Evolutionary conservation across 2,113 vertebrate genomes (phyloP), one percentile per base, ranked within the genome.

Genomic region (Leucopternis melanops): DNA sequence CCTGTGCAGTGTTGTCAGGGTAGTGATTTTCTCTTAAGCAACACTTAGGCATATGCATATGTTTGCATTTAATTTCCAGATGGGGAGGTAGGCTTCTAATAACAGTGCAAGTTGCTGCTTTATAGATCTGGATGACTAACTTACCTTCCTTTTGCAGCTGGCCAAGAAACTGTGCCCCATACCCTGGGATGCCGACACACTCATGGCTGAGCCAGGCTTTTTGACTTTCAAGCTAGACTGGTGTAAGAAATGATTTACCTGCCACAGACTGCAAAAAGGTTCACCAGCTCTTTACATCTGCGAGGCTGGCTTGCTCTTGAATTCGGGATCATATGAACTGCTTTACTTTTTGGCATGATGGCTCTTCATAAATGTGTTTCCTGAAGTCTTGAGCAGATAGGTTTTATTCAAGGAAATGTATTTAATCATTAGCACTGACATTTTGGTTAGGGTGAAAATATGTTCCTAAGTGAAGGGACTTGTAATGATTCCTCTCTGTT

Each of bases 1-100:
- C 57, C 31, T 0, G 0, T 85, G 75, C 63, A 73, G 67, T 0
- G 0, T 75, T 89, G 77, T 92, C 92, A 89, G n/a, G 50, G 87
- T 54, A 80, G 59, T 71, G 74, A 72, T 92, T 95, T 94, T 95
- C 91, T 94, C 66, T 91, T 80, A 73, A 86, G 63, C 62, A 88
- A 67, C 58, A 50, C 55, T 88, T 78, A 63, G 79, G 50, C 72
- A 17, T 32, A 38, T 90, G 90, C 93, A 73, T 80, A 78, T 95
- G 92, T 90, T 97, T 95, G 89, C 61, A 90, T 95, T 97, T 95
- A 94, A 78, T 94, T 92, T 97, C 94, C 94, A 97, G 92, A 96
- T 88, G 87, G 84, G 22, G 66, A 94, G 42, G 88, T 74, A 85
- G 61, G 50, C 66, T 87, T 91, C 74, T 82, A 94, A 87, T 62